These are phyloP conservation scores for Boloria euphrosyne DNA, from an alignment of 2,888 invertebrate genomes.

Conservation along the genomic window DNA sequence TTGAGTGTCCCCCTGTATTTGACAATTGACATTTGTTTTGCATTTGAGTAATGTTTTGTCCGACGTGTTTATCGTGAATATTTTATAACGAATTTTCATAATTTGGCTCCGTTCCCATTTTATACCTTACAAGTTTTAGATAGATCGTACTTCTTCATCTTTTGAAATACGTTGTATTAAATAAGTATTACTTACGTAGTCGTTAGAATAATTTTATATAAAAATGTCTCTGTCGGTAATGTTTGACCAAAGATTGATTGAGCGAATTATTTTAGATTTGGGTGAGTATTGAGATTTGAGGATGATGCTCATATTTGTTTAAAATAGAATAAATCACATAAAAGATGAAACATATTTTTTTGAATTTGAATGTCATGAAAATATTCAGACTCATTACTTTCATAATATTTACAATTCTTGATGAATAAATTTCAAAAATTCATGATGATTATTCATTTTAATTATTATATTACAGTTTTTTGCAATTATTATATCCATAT, in stretches of 20 bases:
- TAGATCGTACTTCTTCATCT: not conserved
- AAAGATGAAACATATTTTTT: too few species aligned
- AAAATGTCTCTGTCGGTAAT: constrained; percentile 41
- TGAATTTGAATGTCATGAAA: not conserved
- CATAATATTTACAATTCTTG: too few species aligned
- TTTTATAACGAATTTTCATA: not conserved
- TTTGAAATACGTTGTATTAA: constrained; percentile 4
- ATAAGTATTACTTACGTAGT: not conserved
- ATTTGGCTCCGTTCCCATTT: constrained; percentile 13
- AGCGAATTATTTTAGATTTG: constrained; percentile 59
- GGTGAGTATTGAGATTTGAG: constrained; percentile 48
- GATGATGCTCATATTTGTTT: not conserved
- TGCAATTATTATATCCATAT: too few species aligned
- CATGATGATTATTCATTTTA: too few species aligned
- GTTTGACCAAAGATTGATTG: constrained; percentile 56
- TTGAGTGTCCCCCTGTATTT: too few species aligned
- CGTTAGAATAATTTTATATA: not conserved
- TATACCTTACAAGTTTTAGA: not conserved
- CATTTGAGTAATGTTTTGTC: too few species aligned
- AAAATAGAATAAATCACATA: too few species aligned
- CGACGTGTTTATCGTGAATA: too few species aligned
- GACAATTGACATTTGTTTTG: too few species aligned
- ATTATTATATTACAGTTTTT: too few species aligned
- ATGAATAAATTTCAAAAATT: too few species aligned
- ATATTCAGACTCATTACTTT: too few species aligned